Base-by-base conservation (phyloP, 2,797 vertebrate genomes). In the Tarsius wallacei region DNA sequence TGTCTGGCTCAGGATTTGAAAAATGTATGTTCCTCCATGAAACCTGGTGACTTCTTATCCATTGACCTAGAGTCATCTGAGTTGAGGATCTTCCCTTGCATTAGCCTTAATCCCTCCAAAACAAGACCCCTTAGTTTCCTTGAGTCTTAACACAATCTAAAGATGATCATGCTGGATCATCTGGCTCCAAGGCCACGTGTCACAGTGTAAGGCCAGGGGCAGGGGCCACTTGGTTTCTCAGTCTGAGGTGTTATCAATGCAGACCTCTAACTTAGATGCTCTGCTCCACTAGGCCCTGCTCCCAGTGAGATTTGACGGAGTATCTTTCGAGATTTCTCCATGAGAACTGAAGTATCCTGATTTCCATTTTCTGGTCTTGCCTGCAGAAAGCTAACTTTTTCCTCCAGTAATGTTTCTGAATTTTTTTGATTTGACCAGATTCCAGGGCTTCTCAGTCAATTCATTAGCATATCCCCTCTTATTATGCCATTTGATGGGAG, bases 351-450 rank as follows among this genome's bases (percentile, higher is more conserved):
- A 59, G 53, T 59, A 6, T 33, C 31, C 36, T 4, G 10, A 57
- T 47, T 88, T 91, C 49, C 14, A 53, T 33, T 84, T 88, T 90
- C 47, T 80, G 47, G 42, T 66, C 59, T 74, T 64, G 33, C 13
- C 61, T 28, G n/a, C n/a, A 68, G 24, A 83, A 83, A 42, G 13
- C 0, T 66, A 80, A 26, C 5, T 24, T 70, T 73, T 24, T 12
- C 9, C 26, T 76, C 42, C 24, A 47, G 33, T 66, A 53, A 51
- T 21, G 91, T 80, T 47, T n/a, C 76, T 33, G 21, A 88, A 64
- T 51, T 12, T 47, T 42, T 93, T 31, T 47, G 47, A 78, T 64
- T 80, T 84, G 16, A 26, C 12, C 64, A 63, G 73, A 82, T 15
- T 66, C 61, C n/a, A 76, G 42, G 66, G 11, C 28, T 70, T 16